Base-by-base conservation (phyloP, 2,888 invertebrate species). In the Spisula solida region DNA sequence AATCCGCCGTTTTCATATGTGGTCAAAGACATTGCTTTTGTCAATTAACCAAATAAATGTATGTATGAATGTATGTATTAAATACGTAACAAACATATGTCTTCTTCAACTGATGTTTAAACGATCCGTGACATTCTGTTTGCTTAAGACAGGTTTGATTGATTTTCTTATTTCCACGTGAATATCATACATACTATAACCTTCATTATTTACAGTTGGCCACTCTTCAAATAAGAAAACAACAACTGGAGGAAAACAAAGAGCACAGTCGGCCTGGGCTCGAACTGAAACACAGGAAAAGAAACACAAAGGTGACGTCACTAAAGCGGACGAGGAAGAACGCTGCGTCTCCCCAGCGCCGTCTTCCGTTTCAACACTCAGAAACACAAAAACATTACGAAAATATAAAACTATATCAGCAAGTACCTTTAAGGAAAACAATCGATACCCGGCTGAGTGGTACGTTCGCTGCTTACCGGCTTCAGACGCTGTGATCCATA, bases 391-490 rank as follows among this genome's bases (percentile, higher is more conserved):
- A 78, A 90, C 78, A 78, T 56, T 89, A 78, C 86, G 81, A 48
- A 87, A 75, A 60, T 91, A 85, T 31, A 81, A 82, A 51, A 88
- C 82, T 80, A 91, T 90, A 41, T 89, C 81, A 66, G 47, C 81
- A 25, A 86, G 81, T 48, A 82, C 88, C 82, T 92, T 92, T 82
- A 92, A 90, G 80, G 90, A 92, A 78, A 90, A 92, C 82, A 89
- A 89, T 29, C 81, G 89, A n/a, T 92, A 86, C 41, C 94, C 94
- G 0, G 88, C 89, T 20, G 92, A 93, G 83, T 94, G 93, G 93
- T 94, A 93, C 75, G 88, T 91, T 0, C 87, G 89, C 16, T 93
- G 93, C 78, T 86, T 94, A 14, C 93, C 91, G 0, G 92, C 94
- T 10, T 92, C 93, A 0, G 94, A 94, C 88, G 92, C 92, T 5